Evolutionary conservation across 2,797 vertebrate species (phyloP).

Genomic region (Smutsia gigantea): DNA sequence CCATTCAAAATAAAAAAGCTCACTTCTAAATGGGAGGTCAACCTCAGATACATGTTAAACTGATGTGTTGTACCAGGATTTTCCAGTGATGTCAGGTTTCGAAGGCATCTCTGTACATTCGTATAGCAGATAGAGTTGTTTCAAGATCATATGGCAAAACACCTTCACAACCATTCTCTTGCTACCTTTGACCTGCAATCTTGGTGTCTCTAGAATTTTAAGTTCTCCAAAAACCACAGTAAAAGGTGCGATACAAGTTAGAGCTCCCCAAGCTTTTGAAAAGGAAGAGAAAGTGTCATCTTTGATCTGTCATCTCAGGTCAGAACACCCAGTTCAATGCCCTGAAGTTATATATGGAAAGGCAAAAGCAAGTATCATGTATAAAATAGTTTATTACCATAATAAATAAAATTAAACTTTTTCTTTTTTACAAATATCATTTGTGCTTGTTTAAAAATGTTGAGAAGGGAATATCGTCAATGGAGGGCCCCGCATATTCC

Average conservation of each 20-base stretch:
- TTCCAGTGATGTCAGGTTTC: background rate
- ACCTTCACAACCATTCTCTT: background rate
- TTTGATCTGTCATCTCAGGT: background rate
- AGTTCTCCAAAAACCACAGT: background rate
- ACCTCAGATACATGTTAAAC: background rate
- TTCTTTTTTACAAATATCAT: slow-evolving; percentile 89
- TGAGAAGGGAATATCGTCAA: slow-evolving; percentile 83
- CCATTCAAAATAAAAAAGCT: background rate
- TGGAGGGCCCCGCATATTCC: slow-evolving; percentile 79
- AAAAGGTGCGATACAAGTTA: background rate
- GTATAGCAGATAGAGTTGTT: background rate
- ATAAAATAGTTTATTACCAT: slow-evolving; percentile 95
- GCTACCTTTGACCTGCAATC: background rate
- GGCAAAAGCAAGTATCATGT: slow-evolving; percentile 83
- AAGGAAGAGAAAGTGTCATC: background rate
- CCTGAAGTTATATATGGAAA: slow-evolving; percentile 56
- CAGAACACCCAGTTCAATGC: background rate
- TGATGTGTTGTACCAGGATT: background rate
- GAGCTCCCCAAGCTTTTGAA: background rate
- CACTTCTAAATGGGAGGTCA: background rate
- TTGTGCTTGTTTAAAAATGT: slow-evolving; percentile 93
- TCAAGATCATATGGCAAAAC: background rate
- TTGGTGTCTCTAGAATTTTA: background rate
- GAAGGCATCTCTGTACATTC: background rate
- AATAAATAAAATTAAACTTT: slow-evolving; percentile 90